Evolutionary conservation across 2,797 vertebrate genomes (phyloP).

Genomic region (Decapterus maruadsi): DNA sequence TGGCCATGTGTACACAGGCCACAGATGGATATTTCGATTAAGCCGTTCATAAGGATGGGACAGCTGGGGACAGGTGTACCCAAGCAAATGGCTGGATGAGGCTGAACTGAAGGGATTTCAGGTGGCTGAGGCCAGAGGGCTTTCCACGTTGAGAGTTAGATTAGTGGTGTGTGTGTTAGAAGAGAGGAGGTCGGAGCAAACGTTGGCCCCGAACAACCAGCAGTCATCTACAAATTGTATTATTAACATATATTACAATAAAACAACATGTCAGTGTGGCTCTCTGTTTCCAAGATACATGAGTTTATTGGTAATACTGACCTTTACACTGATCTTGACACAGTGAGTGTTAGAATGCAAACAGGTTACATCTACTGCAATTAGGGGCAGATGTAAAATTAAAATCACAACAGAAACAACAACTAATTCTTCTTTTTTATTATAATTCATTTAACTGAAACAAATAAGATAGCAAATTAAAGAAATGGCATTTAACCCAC

Average conservation of each 20-base stretch:
- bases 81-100: slow-evolving; percentile 36
- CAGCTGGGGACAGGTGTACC: slow-evolving; percentile 52
- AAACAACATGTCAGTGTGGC: background rate
- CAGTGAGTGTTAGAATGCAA: background rate
- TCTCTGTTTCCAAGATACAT: background rate
- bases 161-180: slow-evolving; percentile 44
- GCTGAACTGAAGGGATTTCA: slow-evolving; percentile 64
- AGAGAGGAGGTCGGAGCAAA: slow-evolving; percentile 35
- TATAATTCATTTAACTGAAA: background rate
- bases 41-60: slow-evolving; percentile 29
- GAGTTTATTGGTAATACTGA: background rate
- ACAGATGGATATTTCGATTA: slow-evolving; percentile 41
- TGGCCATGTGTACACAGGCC: background rate
- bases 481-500: background rate
- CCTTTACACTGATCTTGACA: background rate
- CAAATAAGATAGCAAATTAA: background rate
- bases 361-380: background rate
- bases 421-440: too few species aligned
- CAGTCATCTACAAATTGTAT: background rate
- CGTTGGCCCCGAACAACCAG: slow-evolving; percentile 2
- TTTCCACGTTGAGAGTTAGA: slow-evolving; percentile 60
- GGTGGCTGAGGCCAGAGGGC: slow-evolving; percentile 57
- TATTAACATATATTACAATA: background rate
- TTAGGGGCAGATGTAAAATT: too few species aligned
- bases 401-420: too few species aligned